Percentiles rank a stretch among this genome's conserved stretches.
Conservation (phyloP, 2,888 invertebrate species). For the Vandiemenella viatica region DNA sequence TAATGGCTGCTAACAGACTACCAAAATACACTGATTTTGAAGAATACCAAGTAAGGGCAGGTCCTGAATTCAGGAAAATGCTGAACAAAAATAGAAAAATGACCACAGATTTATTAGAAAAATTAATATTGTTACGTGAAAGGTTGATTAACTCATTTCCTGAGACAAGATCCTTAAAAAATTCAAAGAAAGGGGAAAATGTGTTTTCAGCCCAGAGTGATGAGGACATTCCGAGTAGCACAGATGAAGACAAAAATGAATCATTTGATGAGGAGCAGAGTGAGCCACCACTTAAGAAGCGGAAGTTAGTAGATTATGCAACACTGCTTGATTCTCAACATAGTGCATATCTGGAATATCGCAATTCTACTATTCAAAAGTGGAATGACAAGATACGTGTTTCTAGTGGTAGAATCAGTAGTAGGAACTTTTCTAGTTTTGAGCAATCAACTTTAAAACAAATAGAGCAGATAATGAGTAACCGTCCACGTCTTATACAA, state of each 20-base stretch:
- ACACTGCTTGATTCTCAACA: constrained; percentile 39
- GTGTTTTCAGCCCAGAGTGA: constrained; percentile 37
- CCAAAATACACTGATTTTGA: constrained; percentile 46
- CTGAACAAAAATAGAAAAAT: constrained; percentile 36
- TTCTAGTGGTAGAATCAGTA: constrained; percentile 44
- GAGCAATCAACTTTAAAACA: constrained; percentile 47
- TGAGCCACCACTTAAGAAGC: background rate
- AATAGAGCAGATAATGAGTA: constrained; percentile 69
- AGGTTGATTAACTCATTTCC: constrained; percentile 26
- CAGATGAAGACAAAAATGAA: constrained; percentile 20
- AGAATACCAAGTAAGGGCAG: constrained; percentile 28
- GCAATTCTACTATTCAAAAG: constrained; percentile 72
- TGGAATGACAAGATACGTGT: constrained; percentile 89
- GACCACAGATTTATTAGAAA: constrained; percentile 42
- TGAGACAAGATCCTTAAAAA: constrained; percentile 45
- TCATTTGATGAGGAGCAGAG: constrained; percentile 12
- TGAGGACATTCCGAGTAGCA: constrained; percentile 19
- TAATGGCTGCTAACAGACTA: constrained; percentile 60
- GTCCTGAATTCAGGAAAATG: constrained; percentile 36
- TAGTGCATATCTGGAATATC: constrained; percentile 45
- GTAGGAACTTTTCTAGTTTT: constrained; percentile 42
- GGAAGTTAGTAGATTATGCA: constrained; percentile 42
- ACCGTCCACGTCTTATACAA: constrained; percentile 57
- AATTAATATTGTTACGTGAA: constrained; percentile 28
- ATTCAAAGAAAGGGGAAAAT: constrained; percentile 25